Evolutionary conservation across 1,140 invertebrate species (phyloP).

Genomic region (Zaprionus taronus): DNA sequence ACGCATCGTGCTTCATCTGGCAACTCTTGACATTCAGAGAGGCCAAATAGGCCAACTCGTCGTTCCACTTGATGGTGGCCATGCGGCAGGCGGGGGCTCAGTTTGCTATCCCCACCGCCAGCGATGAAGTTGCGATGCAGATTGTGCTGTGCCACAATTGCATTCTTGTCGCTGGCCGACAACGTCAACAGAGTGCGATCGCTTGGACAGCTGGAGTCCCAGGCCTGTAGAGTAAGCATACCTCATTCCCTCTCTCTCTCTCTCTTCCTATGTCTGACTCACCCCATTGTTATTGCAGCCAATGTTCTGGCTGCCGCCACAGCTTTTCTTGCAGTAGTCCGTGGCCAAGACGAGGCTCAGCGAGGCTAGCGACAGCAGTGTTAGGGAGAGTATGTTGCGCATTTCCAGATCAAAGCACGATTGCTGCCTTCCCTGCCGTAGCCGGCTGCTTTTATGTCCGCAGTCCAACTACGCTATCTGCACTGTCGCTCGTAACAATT

Average conservation of each 20-base stretch:
- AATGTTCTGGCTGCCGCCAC: conserved; percentile 48
- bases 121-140: conserved; percentile 66
- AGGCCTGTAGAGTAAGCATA: conserved; percentile 27
- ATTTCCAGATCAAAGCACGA: conserved; percentile 43
- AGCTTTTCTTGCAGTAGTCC: conserved; percentile 63
- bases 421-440: conserved; percentile 24
- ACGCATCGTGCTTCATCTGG: conserved; percentile 66
- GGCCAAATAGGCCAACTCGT: conserved; percentile 71
- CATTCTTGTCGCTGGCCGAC: conserved; percentile 32
- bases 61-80: conserved; percentile 77
- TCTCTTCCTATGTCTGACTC: conserved; percentile 17
- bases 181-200: conserved; percentile 51
- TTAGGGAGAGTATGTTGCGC: conserved; percentile 36
- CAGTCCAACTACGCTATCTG: conserved; percentile 1
- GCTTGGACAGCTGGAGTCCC: conserved; percentile 52
- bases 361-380: conserved; percentile 22
- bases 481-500: conserved; percentile 52
- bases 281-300: conserved; percentile 71
- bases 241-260: not conserved
- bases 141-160: conserved; percentile 56
- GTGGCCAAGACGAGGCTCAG: conserved; percentile 40
- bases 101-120: conserved; percentile 48
- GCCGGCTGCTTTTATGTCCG: conserved; percentile 50
- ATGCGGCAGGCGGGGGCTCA: conserved; percentile 69
- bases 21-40: conserved; percentile 69